These are phyloP conservation scores for Aricia artaxerxes DNA, from an alignment of 2,888 invertebrate genomes.

Conservation along the genomic window DNA sequence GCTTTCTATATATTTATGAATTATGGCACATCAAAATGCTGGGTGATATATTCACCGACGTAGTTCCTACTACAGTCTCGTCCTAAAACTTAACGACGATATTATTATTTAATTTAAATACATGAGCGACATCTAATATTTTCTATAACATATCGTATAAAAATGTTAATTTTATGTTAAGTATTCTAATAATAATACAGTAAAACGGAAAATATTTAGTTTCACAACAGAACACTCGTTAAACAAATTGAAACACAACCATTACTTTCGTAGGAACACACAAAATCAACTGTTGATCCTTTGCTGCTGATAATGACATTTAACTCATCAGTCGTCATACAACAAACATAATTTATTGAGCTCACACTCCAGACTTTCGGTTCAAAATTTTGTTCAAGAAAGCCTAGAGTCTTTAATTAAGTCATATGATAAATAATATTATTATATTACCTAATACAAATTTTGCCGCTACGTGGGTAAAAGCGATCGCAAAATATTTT, in stretches of 20 bases:
- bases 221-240: conserved; percentile 9
- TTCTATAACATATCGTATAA: conserved; percentile 9
- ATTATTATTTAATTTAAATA: not conserved
- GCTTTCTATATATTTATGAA: not conserved
- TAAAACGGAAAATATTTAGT: not conserved
- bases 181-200: not conserved
- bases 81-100: not conserved
- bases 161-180: conserved; percentile 6
- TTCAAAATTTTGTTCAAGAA: not conserved
- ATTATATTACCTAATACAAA: not conserved
- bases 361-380: not conserved
- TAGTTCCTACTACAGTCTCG: not conserved
- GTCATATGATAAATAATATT: not conserved
- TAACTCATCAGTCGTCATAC: not conserved
- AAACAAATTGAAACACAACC: conserved; percentile 26
- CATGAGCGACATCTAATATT: not conserved
- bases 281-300: not conserved
- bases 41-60: not conserved
- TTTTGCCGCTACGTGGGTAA: not conserved
- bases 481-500: conserved; percentile 25
- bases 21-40: conserved; percentile 9
- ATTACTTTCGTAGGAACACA: conserved; percentile 3
- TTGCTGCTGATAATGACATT: not conserved
- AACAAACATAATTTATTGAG: not conserved
- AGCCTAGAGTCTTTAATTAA: not conserved